Percentiles rank a stretch among this genome's conserved stretches.
Conservation (phyloP, 2,113 vertebrate genomes). For the Himantopus leucocephalus region DNA sequence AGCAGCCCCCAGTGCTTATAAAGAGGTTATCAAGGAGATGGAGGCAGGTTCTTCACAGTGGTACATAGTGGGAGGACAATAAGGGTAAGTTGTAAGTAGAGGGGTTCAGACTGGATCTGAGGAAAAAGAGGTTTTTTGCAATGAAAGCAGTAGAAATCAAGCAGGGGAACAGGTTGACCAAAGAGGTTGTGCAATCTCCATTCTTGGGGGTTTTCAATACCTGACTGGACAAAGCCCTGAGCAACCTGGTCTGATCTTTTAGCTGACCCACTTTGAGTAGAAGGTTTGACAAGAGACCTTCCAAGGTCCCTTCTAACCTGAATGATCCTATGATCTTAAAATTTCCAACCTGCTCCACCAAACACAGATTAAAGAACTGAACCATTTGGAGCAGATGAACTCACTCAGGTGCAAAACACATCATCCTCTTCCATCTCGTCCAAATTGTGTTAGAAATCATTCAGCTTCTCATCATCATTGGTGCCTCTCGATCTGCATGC, state of each 20-base stretch:
- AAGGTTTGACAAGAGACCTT: not conserved
- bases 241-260: not conserved
- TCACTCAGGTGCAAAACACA: not conserved
- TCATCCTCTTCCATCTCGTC: not conserved
- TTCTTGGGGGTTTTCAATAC: not conserved
- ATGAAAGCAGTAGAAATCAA: not conserved
- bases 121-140: not conserved
- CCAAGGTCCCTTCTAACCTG: not conserved
- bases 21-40: not conserved
- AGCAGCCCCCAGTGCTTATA: not conserved
- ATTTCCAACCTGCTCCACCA: not conserved
- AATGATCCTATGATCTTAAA: not conserved
- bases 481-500: not conserved
- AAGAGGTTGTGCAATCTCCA: not conserved
- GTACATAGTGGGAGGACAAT: accelerated
- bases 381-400: not conserved
- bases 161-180: not conserved
- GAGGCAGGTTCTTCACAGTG: not conserved
- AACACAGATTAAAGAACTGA: not conserved
- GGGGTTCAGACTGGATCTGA: not conserved
- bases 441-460: not conserved
- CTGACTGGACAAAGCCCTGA: not conserved
- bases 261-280: not conserved
- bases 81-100: not conserved
- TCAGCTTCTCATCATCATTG: not conserved